Conservation (phyloP, 1,140 invertebrate species). For the Tigriopus japonicus region DNA sequence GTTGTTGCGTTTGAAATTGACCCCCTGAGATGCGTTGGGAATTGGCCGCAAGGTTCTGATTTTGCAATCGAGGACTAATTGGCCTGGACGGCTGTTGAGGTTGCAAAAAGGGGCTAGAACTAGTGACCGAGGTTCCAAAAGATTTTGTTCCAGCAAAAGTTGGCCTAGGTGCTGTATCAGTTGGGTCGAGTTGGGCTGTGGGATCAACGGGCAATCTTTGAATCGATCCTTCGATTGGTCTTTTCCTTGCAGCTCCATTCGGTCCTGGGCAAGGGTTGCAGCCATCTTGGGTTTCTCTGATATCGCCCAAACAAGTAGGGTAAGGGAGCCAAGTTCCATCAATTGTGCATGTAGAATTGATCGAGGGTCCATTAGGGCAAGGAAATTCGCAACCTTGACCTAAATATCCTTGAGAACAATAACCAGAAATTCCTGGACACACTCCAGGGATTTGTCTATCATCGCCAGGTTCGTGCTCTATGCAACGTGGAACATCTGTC, state of each 20-base stretch:
- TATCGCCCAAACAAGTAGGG: slow-evolving; percentile 6
- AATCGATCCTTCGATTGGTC: not conserved
- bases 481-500: slow-evolving; percentile 11
- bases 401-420: slow-evolving; percentile 2
- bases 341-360: slow-evolving; percentile 1
- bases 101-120: too few relatives aligned
- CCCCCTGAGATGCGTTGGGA: too few relatives aligned
- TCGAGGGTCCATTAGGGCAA: not conserved
- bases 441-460: slow-evolving; percentile 5
- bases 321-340: slow-evolving; percentile 11
- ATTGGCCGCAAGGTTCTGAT: too few relatives aligned
- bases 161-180: not conserved
- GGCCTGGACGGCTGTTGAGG: too few relatives aligned
- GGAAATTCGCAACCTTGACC: not conserved
- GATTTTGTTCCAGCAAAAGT: not conserved
- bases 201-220: not conserved
- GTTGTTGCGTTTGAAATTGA: too few relatives aligned
- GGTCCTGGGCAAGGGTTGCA: slow-evolving; percentile 11
- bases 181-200: not conserved
- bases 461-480: slow-evolving; percentile 11
- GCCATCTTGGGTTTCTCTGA: slow-evolving; percentile 7
- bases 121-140: not conserved
- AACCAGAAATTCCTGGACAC: slow-evolving; percentile 9
- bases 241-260: not conserved
- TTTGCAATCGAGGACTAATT: too few relatives aligned